These are phyloP conservation scores for Heterocephalus glaber DNA, from an alignment of 2,113 vertebrate species.

Conservation along the genomic window DNA sequence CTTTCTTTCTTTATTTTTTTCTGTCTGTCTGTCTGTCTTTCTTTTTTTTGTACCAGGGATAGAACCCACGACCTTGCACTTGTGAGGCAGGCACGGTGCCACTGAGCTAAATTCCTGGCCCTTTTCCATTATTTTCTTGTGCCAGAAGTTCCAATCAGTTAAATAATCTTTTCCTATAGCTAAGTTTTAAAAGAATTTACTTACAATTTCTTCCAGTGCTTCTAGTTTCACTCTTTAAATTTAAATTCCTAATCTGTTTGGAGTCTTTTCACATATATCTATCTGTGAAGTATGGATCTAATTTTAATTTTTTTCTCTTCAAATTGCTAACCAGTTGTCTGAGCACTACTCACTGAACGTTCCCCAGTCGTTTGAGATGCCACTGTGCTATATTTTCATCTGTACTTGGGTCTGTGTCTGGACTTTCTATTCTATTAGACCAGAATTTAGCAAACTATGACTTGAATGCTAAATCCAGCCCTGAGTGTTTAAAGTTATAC, in stretches of 20 bases:
- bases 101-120: neutral
- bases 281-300: neutral
- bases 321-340: neutral
- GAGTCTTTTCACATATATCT: neutral
- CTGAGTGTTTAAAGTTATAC: neutral
- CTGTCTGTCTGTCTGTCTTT: no score
- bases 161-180: neutral
- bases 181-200: neutral
- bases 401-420: neutral
- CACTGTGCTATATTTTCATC: neutral
- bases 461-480: neutral
- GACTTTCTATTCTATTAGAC: neutral
- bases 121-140: neutral
- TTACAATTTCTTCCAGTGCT: neutral
- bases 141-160: constrained; percentile 9
- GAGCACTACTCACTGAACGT: neutral
- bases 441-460: neutral
- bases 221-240: neutral
- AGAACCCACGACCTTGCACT: no score
- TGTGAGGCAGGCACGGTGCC: no score
- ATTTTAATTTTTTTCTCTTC: neutral
- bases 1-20: no score
- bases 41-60: no score
- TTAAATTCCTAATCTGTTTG: neutral
- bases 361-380: neutral